phyloP scores from a whole-genome alignment of 2,797 vertebrate genomes.

The Danio choprae region DNA sequence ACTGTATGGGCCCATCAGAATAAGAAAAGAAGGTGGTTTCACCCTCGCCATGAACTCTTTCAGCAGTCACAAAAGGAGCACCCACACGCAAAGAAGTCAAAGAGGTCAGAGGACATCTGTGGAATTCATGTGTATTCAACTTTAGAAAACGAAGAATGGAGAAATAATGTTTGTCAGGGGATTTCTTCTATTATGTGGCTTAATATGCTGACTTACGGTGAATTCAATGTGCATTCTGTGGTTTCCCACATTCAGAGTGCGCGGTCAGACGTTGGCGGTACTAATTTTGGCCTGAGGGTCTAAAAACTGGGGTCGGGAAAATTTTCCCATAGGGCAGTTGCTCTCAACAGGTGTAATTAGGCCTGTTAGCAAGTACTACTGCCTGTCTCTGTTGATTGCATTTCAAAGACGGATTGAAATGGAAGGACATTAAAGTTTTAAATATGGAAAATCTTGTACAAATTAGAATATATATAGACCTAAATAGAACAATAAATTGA shows the following conservation, averaged over 20 bases:
- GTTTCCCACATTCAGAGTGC: slow-evolving; percentile 5
- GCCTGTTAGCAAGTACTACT: slow-evolving; percentile 43
- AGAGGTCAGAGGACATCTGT: slow-evolving; percentile 47
- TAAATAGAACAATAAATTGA: background rate
- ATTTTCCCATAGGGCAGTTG: slow-evolving; percentile 48
- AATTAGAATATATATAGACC: background rate
- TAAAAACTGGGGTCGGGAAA: slow-evolving; percentile 4
- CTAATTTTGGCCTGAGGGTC: slow-evolving; percentile 26
- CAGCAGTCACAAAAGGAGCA: slow-evolving; percentile 55
- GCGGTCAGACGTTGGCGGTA: background rate
- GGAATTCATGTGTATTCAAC: slow-evolving; percentile 42
- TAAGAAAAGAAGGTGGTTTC: slow-evolving; percentile 66
- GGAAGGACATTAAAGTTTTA: background rate
- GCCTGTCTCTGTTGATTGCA: slow-evolving; percentile 15
- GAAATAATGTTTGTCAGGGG: slow-evolving; percentile 32
- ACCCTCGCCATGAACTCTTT: slow-evolving; percentile 58
- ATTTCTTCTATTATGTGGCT: slow-evolving; percentile 22
- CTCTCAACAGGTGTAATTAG: slow-evolving; percentile 55
- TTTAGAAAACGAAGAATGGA: slow-evolving; percentile 34
- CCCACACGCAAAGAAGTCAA: slow-evolving; percentile 51
- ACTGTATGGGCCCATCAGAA: slow-evolving; percentile 63
- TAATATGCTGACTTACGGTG: slow-evolving; percentile 9
- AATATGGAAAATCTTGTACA: background rate
- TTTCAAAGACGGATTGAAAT: slow-evolving; percentile 9
- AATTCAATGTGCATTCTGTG: slow-evolving; percentile 3